Evolutionary conservation across 1,140 invertebrate genomes (phyloP), one percentile per base, ranked within the genome.

Genomic region (Calephelis nemesis): DNA sequence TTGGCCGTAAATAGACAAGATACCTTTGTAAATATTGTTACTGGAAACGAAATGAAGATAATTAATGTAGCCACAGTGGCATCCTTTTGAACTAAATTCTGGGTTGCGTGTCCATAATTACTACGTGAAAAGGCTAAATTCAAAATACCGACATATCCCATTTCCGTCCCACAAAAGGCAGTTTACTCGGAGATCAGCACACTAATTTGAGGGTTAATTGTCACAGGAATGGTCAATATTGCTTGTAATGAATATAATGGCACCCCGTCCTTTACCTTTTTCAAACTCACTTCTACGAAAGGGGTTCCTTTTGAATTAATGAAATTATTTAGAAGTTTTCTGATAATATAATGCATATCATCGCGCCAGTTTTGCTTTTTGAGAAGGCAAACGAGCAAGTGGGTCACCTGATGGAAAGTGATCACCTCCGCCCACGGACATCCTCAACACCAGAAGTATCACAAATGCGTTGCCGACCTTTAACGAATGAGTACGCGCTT

Each of bases 141-240:
- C 47, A 45, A 68, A 70, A 76, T 76, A 74, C 73, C 72, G 73
- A 67, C 76, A 76, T 73, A 75, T 80, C 77, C 76, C 83, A 73
- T 87, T 87, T 82, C 82, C 74, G 75, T 68, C 62, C 77, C 77
- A 76, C 77, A 79, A 82, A 74, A 77, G 75, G 78, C 79, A 82
- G 79, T 84, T 85, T 82, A 85, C 77, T 85, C 70, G 67, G 74
- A 65, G 68, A 73, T 68, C 73, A 70, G 68, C 63, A 69, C 75
- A 77, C 76, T 83, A 84, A 87, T 85, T 85, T 77, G 77, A 79
- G 81, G 83, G 82, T 83, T 84, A 88, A 88, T 86, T 73, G 83
- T 78, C 80, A 74, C 63, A 72, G 69, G 67, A 66, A 81, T 77
- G 73, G 77, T 69, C 72, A 69, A 77, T 75, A 85, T 79, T 83